A percentile compares a stretch with the other conserved stretches of the same genome.
Evolutionary conservation across 2,888 invertebrate species (phyloP).

Genomic region (Agrotis exclamationis): DNA sequence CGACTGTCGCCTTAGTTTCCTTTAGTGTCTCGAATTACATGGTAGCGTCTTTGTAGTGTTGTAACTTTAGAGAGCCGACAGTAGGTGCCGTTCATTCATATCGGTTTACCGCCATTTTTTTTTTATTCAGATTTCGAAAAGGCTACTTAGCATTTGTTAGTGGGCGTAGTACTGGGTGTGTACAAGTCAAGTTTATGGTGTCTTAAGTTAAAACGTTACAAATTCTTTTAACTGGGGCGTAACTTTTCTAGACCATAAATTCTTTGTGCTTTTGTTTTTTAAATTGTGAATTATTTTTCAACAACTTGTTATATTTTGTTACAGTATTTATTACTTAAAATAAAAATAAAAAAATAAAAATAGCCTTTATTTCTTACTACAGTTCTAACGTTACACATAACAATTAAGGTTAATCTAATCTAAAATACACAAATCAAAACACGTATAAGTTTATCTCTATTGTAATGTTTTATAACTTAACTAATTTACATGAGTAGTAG

Average conservation of each 20-base stretch:
- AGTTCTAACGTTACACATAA: too few species aligned
- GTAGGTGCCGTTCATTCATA: constrained; percentile 80
- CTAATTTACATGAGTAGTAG: too few species aligned
- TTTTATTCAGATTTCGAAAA: constrained; percentile 63
- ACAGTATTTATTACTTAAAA: too few species aligned
- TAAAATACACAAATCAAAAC: too few species aligned
- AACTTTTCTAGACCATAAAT: constrained; percentile 55
- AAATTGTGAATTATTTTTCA: constrained; percentile 7
- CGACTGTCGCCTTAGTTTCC: constrained; percentile 88
- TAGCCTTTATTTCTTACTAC: too few species aligned
- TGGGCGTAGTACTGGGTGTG: constrained; percentile 83
- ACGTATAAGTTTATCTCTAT: too few species aligned
- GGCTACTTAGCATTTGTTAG: constrained; percentile 76
- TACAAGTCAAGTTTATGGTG: constrained; percentile 78
- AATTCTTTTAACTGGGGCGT: constrained; percentile 62
- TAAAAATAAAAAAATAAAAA: too few species aligned
- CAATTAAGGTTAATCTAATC: too few species aligned
- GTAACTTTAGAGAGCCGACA: constrained; percentile 79
- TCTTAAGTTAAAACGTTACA: constrained; percentile 69
- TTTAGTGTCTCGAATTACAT: constrained; percentile 86
- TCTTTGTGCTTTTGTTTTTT: constrained; percentile 54
- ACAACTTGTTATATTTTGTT: not conserved
- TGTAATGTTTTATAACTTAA: too few species aligned
- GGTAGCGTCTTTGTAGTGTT: constrained; percentile 86
- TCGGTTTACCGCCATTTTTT: constrained; percentile 80